Percentiles rank a stretch among this genome's conserved stretches.
phyloP scores from a whole-genome alignment of 2,888 invertebrate genomes.

The Hydropsyche betteni region DNA sequence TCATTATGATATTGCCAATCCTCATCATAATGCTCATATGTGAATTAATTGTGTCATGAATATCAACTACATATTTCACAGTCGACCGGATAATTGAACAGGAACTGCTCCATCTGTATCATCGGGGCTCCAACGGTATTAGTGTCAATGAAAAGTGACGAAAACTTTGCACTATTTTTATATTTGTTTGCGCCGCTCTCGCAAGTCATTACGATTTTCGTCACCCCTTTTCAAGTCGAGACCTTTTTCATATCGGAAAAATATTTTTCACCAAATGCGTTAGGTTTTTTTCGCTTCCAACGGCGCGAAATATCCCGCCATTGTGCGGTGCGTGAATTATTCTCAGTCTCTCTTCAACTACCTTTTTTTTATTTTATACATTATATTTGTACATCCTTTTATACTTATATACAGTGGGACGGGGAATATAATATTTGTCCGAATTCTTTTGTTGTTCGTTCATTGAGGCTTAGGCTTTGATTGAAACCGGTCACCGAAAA shows the following conservation, averaged over 20 bases:
- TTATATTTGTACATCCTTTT: slow-evolving; percentile 4
- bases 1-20: too few relatives aligned
- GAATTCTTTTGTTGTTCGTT: slow-evolving; percentile 38
- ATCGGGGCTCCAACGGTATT: too few relatives aligned
- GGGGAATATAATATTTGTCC: slow-evolving; percentile 33
- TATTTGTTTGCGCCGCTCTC: slow-evolving; percentile 6
- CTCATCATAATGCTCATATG: too few relatives aligned
- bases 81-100: too few relatives aligned
- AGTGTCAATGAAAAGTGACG: background rate
- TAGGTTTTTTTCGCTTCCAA: slow-evolving; percentile 1
- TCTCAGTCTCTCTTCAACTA: slow-evolving; percentile 11
- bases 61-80: too few relatives aligned
- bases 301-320: slow-evolving; percentile 18
- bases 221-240: slow-evolving; percentile 14
- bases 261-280: slow-evolving; percentile 22
- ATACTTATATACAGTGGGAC: background rate
- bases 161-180: background rate
- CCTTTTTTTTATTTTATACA: slow-evolving; percentile 5
- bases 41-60: too few relatives aligned
- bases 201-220: slow-evolving; percentile 22
- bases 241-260: slow-evolving; percentile 25
- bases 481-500: slow-evolving; percentile 36
- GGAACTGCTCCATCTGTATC: too few relatives aligned
- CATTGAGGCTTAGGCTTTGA: slow-evolving; percentile 33
- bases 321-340: slow-evolving; percentile 25